Percentiles rank a stretch among this genome's conserved stretches.
Conservation (phyloP, 35 echinoderm and acorn worm species). For the Ptychodera flava region DNA sequence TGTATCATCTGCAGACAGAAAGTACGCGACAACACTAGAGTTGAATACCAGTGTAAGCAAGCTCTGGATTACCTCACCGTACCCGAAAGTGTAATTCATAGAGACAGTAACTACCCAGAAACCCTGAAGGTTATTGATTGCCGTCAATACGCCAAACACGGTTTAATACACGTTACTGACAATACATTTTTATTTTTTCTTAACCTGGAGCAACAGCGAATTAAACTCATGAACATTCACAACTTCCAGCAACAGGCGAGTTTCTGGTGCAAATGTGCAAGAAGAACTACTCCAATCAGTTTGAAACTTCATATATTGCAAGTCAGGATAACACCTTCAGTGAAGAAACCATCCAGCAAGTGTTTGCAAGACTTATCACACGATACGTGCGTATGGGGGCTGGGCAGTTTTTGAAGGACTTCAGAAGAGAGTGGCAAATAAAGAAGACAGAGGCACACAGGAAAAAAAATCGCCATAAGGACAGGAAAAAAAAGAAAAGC, state of each 20-base stretch:
- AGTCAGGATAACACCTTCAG: neutral
- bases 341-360: neutral
- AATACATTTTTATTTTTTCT: neutral
- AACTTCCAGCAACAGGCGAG: no score
- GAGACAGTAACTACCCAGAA: neutral
- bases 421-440: neutral
- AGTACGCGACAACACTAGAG: neutral
- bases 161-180: neutral
- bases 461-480: neutral
- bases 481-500: neutral
- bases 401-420: neutral
- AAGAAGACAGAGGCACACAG: neutral
- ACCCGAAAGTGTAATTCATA: neutral
- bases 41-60: neutral
- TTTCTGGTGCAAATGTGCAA: neutral
- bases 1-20: neutral
- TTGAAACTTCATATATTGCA: neutral
- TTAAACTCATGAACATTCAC: no score
- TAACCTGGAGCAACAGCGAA: neutral
- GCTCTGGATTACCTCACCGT: neutral
- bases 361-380: neutral
- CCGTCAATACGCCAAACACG: neutral
- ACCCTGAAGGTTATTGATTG: neutral
- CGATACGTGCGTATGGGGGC: neutral
- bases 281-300: neutral